Conservation (phyloP, 2,797 vertebrate species). For the Gymnothorax javanicus region DNA sequence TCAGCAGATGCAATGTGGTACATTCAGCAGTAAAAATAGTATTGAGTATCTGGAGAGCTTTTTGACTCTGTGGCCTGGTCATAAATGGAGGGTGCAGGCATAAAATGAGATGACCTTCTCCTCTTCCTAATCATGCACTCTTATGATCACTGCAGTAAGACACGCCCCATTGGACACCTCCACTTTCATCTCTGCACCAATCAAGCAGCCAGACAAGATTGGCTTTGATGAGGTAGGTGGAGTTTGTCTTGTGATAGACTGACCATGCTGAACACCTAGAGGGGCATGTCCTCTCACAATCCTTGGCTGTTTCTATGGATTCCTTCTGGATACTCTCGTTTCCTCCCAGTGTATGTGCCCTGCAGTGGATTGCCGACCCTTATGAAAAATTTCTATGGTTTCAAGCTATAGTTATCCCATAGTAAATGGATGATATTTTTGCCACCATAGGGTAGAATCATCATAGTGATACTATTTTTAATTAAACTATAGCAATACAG, state of each 20-base stretch:
- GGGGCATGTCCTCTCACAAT: constrained; percentile 19
- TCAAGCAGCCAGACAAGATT: constrained; percentile 88
- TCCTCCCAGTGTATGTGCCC: neutral
- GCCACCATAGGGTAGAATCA: no score
- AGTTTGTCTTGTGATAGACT: neutral
- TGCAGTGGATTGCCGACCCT: no score
- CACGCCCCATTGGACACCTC: constrained; percentile 85
- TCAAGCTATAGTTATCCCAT: no score
- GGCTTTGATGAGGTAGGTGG: constrained; percentile 90
- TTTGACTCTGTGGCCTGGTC: neutral
- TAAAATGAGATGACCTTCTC: neutral
- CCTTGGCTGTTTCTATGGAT: neutral
- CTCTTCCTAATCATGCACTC: neutral
- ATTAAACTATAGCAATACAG: no score
- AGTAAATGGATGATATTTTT: no score
- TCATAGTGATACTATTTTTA: no score
- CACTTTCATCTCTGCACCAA: constrained; percentile 75
- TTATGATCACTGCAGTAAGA: constrained; percentile 77
- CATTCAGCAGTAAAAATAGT: neutral
- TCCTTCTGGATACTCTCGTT: neutral
- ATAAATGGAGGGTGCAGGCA: no score
- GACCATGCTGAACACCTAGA: neutral
- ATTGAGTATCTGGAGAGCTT: neutral
- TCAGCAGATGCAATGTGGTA: neutral
- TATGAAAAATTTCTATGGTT: no score